A percentile compares a stretch with the other conserved stretches of the same genome.
phyloP scores from a whole-genome alignment of 1,140 invertebrate genomes.

The Formica exsecta region DNA sequence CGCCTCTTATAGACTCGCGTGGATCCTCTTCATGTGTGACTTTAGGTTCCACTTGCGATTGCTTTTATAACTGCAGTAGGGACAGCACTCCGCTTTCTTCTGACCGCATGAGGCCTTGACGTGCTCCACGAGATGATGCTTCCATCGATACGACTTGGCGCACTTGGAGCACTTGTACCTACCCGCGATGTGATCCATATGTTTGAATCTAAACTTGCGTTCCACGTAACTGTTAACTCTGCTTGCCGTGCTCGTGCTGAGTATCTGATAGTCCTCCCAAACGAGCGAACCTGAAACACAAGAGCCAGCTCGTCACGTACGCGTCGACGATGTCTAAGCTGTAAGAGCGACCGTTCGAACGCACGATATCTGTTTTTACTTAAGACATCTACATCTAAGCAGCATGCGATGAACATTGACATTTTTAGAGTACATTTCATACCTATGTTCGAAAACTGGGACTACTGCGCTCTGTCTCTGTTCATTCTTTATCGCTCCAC shows the following conservation, averaged over 20 bases:
- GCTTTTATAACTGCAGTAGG: conserved; percentile 84
- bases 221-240: conserved; percentile 37
- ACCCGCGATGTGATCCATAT: not conserved
- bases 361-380: conserved; percentile 8
- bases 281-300: conserved; percentile 79
- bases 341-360: not conserved
- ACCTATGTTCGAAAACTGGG: conserved; percentile 16
- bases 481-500: not conserved
- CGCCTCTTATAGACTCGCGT: conserved; percentile 62
- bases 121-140: conserved; percentile 85
- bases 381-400: conserved; percentile 49
- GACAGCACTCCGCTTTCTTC: conserved; percentile 84
- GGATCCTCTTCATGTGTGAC: conserved; percentile 83
- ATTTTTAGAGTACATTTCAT: conserved; percentile 36
- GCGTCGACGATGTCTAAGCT: not conserved
- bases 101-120: conserved; percentile 85
- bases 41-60: conserved; percentile 85
- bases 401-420: conserved; percentile 44
- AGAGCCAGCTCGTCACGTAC: conserved; percentile 59
- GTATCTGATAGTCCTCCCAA: conserved; percentile 76
- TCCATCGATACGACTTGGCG: conserved; percentile 83
- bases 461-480: not conserved
- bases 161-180: conserved; percentile 82
- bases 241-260: conserved; percentile 48
- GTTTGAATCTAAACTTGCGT: conserved; percentile 50